Percentiles rank a stretch among this genome's conserved stretches.
phyloP scores from a whole-genome alignment of 2,888 invertebrate species.

The Diadegma fenestrale region DNA sequence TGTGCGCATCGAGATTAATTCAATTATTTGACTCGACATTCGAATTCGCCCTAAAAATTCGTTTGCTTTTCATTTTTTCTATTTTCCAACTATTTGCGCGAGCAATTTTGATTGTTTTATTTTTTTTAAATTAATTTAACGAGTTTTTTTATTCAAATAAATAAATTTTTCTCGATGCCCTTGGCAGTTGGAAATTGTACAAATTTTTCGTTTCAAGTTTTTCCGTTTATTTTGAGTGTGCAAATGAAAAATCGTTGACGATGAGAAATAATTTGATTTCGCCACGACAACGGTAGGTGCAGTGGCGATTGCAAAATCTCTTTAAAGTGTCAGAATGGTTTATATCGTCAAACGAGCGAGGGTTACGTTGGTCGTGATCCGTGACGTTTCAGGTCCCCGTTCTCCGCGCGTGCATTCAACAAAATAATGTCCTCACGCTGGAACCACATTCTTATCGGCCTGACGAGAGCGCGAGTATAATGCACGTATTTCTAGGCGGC shows the following conservation, averaged over 20 bases:
- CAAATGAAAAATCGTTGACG: neutral
- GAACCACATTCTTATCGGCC: constrained; percentile 62
- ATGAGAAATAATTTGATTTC: neutral
- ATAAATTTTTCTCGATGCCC: constrained; percentile 14
- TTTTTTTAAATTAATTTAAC: neutral
- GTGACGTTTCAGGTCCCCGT: constrained; percentile 48
- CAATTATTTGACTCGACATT: constrained; percentile 24
- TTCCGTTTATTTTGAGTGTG: neutral
- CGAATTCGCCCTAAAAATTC: neutral
- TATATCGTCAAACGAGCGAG: constrained; percentile 53
- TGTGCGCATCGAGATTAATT: constrained; percentile 22
- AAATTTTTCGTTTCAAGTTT: neutral
- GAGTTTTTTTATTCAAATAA: neutral
- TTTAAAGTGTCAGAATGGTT: constrained; percentile 33
- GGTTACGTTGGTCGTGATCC: constrained; percentile 63
- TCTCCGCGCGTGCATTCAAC: constrained; percentile 19
- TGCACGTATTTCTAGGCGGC: constrained; percentile 56
- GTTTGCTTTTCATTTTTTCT: neutral
- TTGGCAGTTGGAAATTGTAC: neutral
- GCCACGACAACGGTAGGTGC: constrained; percentile 16
- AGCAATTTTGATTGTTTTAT: neutral
- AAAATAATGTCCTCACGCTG: constrained; percentile 58
- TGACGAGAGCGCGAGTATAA: constrained; percentile 43
- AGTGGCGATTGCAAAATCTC: constrained; percentile 58
- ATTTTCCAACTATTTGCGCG: neutral